Percentiles rank a stretch among this genome's conserved stretches.
Evolutionary conservation across 2,797 vertebrate genomes (phyloP).

Genomic region (Gambusia yucatana): DNA sequence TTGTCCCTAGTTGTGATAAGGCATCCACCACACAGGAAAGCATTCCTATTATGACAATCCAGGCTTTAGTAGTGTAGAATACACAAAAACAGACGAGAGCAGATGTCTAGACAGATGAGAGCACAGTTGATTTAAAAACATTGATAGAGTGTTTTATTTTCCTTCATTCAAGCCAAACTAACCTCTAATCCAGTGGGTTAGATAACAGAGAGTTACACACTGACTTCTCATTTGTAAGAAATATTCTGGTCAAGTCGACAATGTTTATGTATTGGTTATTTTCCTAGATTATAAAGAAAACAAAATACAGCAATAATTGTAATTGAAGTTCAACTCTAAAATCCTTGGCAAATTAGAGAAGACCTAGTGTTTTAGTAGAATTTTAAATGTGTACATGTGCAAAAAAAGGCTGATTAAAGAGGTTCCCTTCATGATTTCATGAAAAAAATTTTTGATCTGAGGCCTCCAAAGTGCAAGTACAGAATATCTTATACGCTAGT

Average conservation of each 20-base stretch:
- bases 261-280: background rate
- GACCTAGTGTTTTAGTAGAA: background rate
- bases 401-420: background rate
- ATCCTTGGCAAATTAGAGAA: background rate
- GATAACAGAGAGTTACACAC: background rate
- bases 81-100: constrained; percentile 41
- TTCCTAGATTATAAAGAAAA: background rate
- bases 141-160: constrained; percentile 35
- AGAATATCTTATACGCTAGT: background rate
- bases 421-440: background rate
- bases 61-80: constrained; percentile 40
- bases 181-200: constrained; percentile 8
- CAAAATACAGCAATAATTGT: background rate
- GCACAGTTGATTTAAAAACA: constrained; percentile 44
- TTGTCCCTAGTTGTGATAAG: constrained; percentile 25
- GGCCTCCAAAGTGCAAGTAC: background rate
- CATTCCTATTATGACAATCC: constrained; percentile 44
- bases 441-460: background rate
- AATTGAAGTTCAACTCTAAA: background rate
- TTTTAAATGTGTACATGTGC: background rate
- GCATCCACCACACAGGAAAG: constrained; percentile 38
- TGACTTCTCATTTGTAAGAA: background rate
- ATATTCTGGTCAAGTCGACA: background rate
- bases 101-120: constrained; percentile 62
- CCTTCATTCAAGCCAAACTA: constrained; percentile 4